These are phyloP conservation scores for Drosophila cardini DNA, from an alignment of 1,140 invertebrate genomes.

Conservation along the genomic window DNA sequence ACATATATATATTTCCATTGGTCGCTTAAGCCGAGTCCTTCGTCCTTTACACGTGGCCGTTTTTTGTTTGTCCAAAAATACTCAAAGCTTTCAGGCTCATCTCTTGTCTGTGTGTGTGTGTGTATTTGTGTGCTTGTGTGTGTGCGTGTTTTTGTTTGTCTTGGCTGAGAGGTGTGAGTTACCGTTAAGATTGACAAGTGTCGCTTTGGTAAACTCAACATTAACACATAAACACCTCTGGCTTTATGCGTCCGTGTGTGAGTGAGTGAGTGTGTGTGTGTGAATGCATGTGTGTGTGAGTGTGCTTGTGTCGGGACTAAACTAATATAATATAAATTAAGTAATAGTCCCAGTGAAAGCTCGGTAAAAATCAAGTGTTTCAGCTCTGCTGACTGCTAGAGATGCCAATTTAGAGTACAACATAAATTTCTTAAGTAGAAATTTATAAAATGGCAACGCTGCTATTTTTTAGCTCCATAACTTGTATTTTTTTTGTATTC, in stretches of 20 bases:
- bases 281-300: constrained; percentile 4
- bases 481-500: no score
- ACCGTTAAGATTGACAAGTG: constrained; percentile 52
- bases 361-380: constrained; percentile 15
- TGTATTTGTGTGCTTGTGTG: no score
- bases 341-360: constrained; percentile 23
- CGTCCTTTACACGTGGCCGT: constrained; percentile 18
- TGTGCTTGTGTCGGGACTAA: constrained; percentile 14
- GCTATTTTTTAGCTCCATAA: no score
- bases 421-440: neutral
- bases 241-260: neutral
- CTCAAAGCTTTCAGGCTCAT: constrained; percentile 22
- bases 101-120: neutral
- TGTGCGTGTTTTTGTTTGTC: constrained; percentile 4
- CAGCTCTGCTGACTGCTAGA: neutral
- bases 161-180: constrained; percentile 4
- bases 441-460: neutral
- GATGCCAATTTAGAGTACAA: neutral
- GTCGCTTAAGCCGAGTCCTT: constrained; percentile 4
- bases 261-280: neutral
- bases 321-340: constrained; percentile 23
- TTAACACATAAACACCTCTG: constrained; percentile 15
- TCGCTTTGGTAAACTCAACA: constrained; percentile 51
- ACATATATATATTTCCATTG: neutral
- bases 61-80: constrained; percentile 37